A percentile compares a stretch with the other conserved stretches of the same genome.
Evolutionary conservation across 2,113 vertebrate species (phyloP).

Genomic region (Labeo rohita): DNA sequence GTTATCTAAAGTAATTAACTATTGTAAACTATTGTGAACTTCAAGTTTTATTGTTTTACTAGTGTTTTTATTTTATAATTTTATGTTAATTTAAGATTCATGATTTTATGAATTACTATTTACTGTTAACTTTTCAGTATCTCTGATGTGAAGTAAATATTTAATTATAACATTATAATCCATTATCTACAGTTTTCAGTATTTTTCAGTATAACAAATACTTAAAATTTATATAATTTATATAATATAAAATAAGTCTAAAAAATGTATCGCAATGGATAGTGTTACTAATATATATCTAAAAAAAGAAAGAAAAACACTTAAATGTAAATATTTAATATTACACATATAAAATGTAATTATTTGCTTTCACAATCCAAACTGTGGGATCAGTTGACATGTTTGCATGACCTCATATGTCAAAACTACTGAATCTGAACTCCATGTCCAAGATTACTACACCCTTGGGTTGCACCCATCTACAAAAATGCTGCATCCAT

Average conservation of each 20-base stretch:
- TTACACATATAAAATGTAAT: background rate
- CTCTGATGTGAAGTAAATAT: background rate
- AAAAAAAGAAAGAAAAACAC: background rate
- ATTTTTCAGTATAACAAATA: background rate
- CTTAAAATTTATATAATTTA: background rate
- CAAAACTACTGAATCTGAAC: constrained; percentile 3
- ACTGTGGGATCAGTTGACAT: background rate
- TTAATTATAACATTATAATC: background rate
- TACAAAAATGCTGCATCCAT: background rate
- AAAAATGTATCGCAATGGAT: background rate
- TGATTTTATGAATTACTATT: background rate
- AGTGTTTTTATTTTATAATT: background rate
- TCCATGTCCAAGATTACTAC: background rate
- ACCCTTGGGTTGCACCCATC: constrained; percentile 33
- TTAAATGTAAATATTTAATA: background rate
- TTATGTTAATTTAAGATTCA: background rate
- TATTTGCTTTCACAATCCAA: background rate
- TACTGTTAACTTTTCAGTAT: background rate
- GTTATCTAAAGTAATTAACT: too few species aligned
- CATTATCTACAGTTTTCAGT: background rate
- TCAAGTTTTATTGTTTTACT: background rate
- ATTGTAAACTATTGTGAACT: too few species aligned
- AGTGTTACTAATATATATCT: background rate
- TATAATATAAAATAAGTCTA: background rate
- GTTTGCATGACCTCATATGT: background rate